Percentiles rank a stretch among this genome's conserved stretches.
Evolutionary conservation across 2,888 invertebrate genomes (phyloP).

Genomic region (Myathropa florea): DNA sequence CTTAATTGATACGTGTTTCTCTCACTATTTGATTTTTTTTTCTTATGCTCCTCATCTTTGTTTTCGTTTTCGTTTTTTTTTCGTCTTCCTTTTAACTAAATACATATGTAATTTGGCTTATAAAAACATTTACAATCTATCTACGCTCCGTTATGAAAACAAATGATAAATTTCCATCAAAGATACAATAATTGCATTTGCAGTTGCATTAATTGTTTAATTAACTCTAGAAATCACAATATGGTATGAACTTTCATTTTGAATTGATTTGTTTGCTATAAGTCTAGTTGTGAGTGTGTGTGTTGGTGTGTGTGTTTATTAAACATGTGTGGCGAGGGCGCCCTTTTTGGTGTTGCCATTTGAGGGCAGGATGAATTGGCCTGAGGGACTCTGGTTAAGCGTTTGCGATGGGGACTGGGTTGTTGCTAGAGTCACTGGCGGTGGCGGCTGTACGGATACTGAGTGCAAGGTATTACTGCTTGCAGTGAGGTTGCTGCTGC

Average conservation of each 20-base stretch:
- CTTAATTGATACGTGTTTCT: conserved; percentile 66
- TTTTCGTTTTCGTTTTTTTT: conserved; percentile 44
- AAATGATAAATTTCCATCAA: conserved; percentile 59
- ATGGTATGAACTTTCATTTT: conserved; percentile 74
- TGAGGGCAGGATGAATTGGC: conserved; percentile 80
- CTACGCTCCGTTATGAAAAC: conserved; percentile 67
- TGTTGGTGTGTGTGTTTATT: conserved; percentile 75
- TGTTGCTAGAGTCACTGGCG: conserved; percentile 77
- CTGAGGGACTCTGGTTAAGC: conserved; percentile 83
- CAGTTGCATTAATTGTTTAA: conserved; percentile 72
- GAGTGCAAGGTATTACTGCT: conserved; percentile 79
- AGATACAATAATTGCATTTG: conserved; percentile 44
- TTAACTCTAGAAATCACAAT: conserved; percentile 81
- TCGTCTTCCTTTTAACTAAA: conserved; percentile 54
- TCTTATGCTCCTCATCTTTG: conserved; percentile 50
- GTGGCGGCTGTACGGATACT: conserved; percentile 78
- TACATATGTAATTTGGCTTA: conserved; percentile 63
- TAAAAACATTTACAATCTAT: conserved; percentile 71
- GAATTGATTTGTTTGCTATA: conserved; percentile 70
- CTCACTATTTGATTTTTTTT: conserved; percentile 65
- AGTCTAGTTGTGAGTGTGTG: conserved; percentile 69
- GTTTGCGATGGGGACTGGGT: conserved; percentile 85
- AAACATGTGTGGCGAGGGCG: conserved; percentile 84
- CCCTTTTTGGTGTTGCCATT: conserved; percentile 81
- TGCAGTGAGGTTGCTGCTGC: conserved; percentile 82